A percentile compares a stretch with the other conserved stretches of the same genome.
Evolutionary conservation across 1,140 invertebrate species (phyloP).

Genomic region (Diorhabda carinulata): DNA sequence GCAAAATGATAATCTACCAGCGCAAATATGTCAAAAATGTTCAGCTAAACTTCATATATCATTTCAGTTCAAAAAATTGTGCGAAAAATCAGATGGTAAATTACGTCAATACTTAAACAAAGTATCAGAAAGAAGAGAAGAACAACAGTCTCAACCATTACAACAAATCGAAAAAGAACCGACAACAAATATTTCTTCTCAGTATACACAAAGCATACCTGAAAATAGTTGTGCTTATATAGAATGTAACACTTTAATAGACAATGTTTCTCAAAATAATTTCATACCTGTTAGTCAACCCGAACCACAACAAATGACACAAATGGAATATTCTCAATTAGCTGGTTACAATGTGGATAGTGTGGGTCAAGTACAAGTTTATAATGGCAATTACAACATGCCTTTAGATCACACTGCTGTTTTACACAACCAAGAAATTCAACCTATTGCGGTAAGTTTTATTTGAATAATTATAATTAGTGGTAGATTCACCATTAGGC

Average conservation of each 20-base stretch:
- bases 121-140: conserved; percentile 22
- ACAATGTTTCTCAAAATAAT: conserved; percentile 15
- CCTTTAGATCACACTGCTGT: conserved; percentile 7
- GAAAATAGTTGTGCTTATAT: conserved; percentile 20
- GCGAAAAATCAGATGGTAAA: conserved; percentile 47
- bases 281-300: conserved; percentile 9
- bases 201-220: conserved; percentile 11
- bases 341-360: conserved; percentile 33
- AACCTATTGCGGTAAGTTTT: conserved; percentile 16
- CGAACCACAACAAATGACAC: conserved; percentile 23
- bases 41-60: conserved; percentile 48
- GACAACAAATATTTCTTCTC: conserved; percentile 1
- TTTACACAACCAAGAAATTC: conserved; percentile 30
- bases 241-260: conserved; percentile 21
- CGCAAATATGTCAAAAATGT: conserved; percentile 49
- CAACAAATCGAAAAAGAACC: conserved; percentile 17
- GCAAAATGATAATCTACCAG: conserved; percentile 49
- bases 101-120: conserved; percentile 39
- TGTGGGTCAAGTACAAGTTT: conserved; percentile 36
- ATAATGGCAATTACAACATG: conserved; percentile 15
- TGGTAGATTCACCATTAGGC: too few relatives aligned
- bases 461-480: too few relatives aligned
- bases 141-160: conserved; percentile 24
- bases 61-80: conserved; percentile 49
- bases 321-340: conserved; percentile 37